phyloP scores from a whole-genome alignment of 1,140 invertebrate genomes.

The Drosophila subobscura region DNA sequence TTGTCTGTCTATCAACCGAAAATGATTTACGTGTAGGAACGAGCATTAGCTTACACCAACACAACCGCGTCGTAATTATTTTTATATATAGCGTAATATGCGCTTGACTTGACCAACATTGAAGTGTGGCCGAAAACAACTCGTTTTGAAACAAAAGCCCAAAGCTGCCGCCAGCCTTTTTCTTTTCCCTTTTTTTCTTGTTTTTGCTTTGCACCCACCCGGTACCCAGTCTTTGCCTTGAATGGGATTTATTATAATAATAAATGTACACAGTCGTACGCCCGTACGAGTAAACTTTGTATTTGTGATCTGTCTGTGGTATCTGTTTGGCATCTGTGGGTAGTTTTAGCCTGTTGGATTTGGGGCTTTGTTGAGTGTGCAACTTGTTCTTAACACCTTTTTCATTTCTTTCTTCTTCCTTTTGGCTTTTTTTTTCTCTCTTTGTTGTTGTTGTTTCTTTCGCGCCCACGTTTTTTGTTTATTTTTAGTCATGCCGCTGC shows the following conservation, averaged over 20 bases:
- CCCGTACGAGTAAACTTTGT: conserved; percentile 8
- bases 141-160: conserved; percentile 69
- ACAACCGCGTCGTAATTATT: conserved; percentile 22
- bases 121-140: conserved; percentile 59
- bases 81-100: conserved; percentile 56
- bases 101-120: conserved; percentile 69
- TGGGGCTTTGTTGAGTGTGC: conserved; percentile 45
- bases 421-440: conserved; percentile 1
- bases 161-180: conserved; percentile 54
- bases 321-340: conserved; percentile 20
- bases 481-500: conserved; percentile 64
- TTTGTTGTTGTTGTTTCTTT: conserved; percentile 10
- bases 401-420: conserved; percentile 10
- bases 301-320: conserved; percentile 13
- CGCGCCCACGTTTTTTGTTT: conserved; percentile 69
- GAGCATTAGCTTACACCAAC: conserved; percentile 6
- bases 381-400: conserved; percentile 81
- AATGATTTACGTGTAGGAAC: too few relatives aligned
- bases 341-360: conserved; percentile 39
- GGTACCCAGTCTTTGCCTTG: conserved; percentile 6
- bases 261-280: conserved; percentile 37
- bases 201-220: conserved; percentile 8
- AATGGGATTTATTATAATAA: conserved; percentile 56
- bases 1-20: too few relatives aligned
- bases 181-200: conserved; percentile 31